Conservation (phyloP, 2,888 invertebrate species). For the Periphyllus acericola region DNA sequence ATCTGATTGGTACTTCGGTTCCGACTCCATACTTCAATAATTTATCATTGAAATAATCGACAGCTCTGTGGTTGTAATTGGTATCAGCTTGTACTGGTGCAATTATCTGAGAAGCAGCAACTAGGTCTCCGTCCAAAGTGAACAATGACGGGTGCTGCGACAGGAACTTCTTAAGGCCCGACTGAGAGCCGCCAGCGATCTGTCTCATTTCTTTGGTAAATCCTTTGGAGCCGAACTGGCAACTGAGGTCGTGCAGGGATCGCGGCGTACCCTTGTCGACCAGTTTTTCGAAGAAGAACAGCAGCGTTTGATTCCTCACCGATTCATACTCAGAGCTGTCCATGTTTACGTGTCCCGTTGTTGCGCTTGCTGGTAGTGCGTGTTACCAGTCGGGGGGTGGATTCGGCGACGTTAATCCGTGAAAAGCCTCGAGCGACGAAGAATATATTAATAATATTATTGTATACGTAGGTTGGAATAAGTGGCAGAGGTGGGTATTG, state of each 20-base stretch:
- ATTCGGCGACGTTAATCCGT: no score
- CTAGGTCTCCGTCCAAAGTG: conserved; percentile 92
- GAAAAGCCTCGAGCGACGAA: background rate
- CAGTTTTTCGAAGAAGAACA: conserved; percentile 98
- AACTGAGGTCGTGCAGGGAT: conserved; percentile 96
- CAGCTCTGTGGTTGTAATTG: conserved; percentile 93
- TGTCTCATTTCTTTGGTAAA: conserved; percentile 99
- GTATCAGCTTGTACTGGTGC: conserved; percentile 27
- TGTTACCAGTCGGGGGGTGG: no score
- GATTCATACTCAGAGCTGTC: conserved; percentile 94
- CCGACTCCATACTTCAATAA: conserved; percentile 94
- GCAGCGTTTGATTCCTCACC: conserved; percentile 92
- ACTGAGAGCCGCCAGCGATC: conserved; percentile 94
- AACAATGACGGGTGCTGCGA: conserved; percentile 96
- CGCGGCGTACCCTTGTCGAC: conserved; percentile 96
- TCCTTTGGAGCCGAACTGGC: conserved; percentile 98
- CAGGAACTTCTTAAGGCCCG: conserved; percentile 95
- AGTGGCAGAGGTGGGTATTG: no score
- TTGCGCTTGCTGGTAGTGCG: no score
- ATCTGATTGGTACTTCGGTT: conserved; percentile 96
- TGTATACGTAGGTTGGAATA: background rate
- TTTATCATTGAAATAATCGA: conserved; percentile 96
- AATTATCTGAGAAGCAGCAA: conserved; percentile 74
- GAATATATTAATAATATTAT: background rate
- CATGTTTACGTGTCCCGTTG: conserved; percentile 73